These are phyloP conservation scores for Diorhabda sublineata DNA, from an alignment of 1,140 invertebrate species.

Conservation along the genomic window DNA sequence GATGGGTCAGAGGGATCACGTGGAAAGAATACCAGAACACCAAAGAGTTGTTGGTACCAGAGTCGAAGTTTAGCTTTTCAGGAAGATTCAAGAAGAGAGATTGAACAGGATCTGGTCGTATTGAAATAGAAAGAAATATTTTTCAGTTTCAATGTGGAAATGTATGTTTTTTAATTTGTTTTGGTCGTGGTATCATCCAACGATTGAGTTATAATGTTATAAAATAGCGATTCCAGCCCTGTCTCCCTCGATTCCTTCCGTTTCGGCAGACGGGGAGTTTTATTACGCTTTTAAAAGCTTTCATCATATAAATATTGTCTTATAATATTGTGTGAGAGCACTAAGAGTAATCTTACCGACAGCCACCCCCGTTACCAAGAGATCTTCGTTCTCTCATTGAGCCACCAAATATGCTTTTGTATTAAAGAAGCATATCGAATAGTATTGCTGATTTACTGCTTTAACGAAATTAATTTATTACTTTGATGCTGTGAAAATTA, in stretches of 20 bases:
- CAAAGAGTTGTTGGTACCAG: too few species aligned
- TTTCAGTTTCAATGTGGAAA: too few species aligned
- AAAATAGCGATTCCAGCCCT: not conserved
- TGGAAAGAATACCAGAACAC: too few species aligned
- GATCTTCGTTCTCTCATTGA: slow-evolving; percentile 11
- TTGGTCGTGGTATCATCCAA: too few species aligned
- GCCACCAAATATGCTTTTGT: not conserved
- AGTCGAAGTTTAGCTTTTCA: too few species aligned
- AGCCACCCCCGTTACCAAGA: slow-evolving; percentile 8
- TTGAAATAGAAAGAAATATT: too few species aligned
- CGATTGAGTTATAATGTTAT: too few species aligned
- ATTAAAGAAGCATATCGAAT: not conserved
- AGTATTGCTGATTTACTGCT: not conserved
- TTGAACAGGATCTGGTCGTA: too few species aligned
- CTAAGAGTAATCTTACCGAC: slow-evolving; percentile 24
- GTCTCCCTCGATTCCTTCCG: not conserved
- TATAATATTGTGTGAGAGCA: slow-evolving; percentile 30
- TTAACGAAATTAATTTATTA: not conserved
- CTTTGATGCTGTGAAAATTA: slow-evolving; percentile 1
- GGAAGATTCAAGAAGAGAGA: too few species aligned
- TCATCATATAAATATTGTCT: slow-evolving; percentile 37
- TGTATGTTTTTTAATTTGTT: too few species aligned
- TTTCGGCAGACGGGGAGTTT: slow-evolving; percentile 21
- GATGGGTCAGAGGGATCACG: too few species aligned
- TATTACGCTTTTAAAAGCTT: slow-evolving; percentile 36